Evolutionary conservation across 2,113 vertebrate genomes (phyloP).

Genomic region (Lontra canadensis): DNA sequence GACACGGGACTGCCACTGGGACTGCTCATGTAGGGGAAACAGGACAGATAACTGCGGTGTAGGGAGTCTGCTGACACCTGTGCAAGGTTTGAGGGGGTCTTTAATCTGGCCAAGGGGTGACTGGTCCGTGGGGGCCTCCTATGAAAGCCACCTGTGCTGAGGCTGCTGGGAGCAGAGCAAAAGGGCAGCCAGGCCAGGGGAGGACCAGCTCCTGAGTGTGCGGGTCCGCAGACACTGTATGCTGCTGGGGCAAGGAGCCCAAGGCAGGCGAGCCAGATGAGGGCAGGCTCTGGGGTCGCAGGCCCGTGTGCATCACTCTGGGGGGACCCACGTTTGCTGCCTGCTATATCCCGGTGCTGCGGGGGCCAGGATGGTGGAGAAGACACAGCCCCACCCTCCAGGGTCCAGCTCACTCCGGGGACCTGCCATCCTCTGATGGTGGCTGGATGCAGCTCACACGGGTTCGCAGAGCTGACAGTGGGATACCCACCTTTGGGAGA

Average conservation of each 20-base stretch:
- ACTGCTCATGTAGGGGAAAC: not conserved
- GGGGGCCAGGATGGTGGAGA: not conserved
- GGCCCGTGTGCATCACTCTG: not conserved
- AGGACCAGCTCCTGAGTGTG: rapidly evolving
- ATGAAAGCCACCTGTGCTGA: not conserved
- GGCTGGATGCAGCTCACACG: not conserved
- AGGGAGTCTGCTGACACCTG: rapidly evolving
- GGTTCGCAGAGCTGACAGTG: rapidly evolving
- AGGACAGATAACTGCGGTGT: rapidly evolving
- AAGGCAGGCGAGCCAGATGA: rapidly evolving
- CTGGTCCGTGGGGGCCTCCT: not conserved
- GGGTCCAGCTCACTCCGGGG: rapidly evolving
- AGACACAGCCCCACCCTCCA: rapidly evolving
- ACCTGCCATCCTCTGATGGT: rapidly evolving
- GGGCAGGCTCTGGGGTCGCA: rapidly evolving
- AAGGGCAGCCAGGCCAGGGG: too few relatives aligned
- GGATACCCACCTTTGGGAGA: rapidly evolving
- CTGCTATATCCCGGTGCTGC: not conserved
- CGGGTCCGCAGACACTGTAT: too few relatives aligned
- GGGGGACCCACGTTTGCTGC: not conserved
- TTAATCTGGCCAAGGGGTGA: not conserved
- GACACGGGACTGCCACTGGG: rapidly evolving
- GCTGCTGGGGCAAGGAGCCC: too few relatives aligned
- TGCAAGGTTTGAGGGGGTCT: not conserved
- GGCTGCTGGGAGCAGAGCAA: not conserved